These are phyloP conservation scores for Colaptes auratus DNA, from an alignment of 2,113 vertebrate genomes.

Conservation along the genomic window DNA sequence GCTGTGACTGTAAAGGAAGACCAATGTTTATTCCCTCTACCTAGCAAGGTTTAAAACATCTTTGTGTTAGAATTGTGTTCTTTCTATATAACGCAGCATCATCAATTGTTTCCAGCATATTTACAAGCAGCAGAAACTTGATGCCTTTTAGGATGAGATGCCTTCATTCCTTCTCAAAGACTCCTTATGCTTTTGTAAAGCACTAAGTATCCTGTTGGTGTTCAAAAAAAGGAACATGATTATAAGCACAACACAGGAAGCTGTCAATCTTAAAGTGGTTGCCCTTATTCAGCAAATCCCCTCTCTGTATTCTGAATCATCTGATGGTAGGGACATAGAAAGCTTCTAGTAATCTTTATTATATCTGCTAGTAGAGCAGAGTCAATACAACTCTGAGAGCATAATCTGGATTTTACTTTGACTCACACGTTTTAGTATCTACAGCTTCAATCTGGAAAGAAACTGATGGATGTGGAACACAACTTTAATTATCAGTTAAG, in stretches of 20 bases:
- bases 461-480: neutral
- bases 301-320: neutral
- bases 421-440: neutral
- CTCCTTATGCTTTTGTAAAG: neutral
- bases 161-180: neutral
- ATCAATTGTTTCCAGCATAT: slow-evolving; percentile 29
- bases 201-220: neutral
- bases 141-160: neutral
- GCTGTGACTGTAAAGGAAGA: slow-evolving; percentile 14
- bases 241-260: neutral
- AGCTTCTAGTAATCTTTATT: slow-evolving; percentile 2
- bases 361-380: neutral
- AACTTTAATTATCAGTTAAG: neutral
- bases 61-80: neutral
- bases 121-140: neutral
- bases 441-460: neutral
- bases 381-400: neutral
- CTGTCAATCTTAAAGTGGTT: neutral
- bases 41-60: slow-evolving; percentile 27
- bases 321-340: neutral
- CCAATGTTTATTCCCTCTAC: neutral
- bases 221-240: neutral
- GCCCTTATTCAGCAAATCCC: slow-evolving; percentile 49
- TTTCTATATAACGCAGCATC: slow-evolving; percentile 6
- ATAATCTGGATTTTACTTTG: neutral